Evolutionary conservation across 2,888 invertebrate genomes (phyloP), one percentile per base, ranked within the genome.

Genomic region (Scaptomyza flava): DNA sequence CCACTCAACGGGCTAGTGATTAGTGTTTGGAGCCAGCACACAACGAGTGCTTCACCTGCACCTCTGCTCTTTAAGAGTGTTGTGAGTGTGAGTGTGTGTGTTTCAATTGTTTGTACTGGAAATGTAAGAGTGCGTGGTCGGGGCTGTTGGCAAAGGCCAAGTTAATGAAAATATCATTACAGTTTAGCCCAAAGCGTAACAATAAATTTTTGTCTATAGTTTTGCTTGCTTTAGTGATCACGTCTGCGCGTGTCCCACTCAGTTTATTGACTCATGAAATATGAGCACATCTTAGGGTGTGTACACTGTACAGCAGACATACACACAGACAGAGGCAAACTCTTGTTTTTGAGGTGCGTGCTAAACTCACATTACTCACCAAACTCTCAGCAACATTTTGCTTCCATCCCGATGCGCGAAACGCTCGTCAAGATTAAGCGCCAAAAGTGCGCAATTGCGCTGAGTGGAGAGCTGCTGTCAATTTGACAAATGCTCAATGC

Each of bases 141-240:
- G 57, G 31, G 58, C 65, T 66, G 71, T 87, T 73, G 68, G 77
- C 73, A 83, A 84, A 84, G 89, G 89, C 83, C 83, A 87, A 84
- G 89, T 72, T 88, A 87, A 84, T 87, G 84, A 89, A 84, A 84
- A 89, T 83, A 88, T 88, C 89, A 83, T 88, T 87, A 80, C 83
- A 79, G 61, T 77, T 87, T 85, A 62, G 81, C 81, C 81, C 77
- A 87, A 68, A 85, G 81, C 81, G 70, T 59, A 76, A 68, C 71
- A 79, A 87, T 79, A 79, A 71, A 81, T 76, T 59, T 59, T 56
- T 20, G 56, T 65, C 59, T 62, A 56, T 38, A 27, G 41, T 41
- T 12, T 34, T 50, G 50, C 11, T n/a, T 50, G 50, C 23, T 51
- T 50, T 33, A 41, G 60, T 43, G 70, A 62, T 53, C 70, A 75